Evolutionary conservation across 2,888 invertebrate genomes (phyloP).

Genomic region (Cactoblastis cactorum): DNA sequence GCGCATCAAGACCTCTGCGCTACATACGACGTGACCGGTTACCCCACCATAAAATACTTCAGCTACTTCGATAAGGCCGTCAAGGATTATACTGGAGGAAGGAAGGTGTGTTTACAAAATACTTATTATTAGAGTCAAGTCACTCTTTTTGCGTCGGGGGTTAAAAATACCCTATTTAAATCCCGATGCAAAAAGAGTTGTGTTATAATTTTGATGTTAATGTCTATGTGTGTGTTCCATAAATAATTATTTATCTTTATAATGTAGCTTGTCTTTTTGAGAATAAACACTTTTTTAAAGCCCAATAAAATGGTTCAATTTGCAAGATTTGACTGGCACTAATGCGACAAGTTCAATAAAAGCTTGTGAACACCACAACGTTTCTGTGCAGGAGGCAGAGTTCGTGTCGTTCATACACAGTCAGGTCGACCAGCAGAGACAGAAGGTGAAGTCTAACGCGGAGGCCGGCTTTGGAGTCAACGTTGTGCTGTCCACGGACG

Average conservation of each 20-base stretch:
- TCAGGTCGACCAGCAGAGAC: slow-evolving; percentile 36
- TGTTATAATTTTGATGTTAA: too few relatives aligned
- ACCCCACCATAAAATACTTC: slow-evolving; percentile 92
- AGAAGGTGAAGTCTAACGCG: slow-evolving; percentile 37
- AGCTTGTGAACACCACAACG: too few relatives aligned
- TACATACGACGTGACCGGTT: slow-evolving; percentile 86
- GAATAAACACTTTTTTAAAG: too few relatives aligned
- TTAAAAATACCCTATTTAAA: too few relatives aligned
- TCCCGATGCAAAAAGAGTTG: too few relatives aligned
- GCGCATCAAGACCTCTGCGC: slow-evolving; percentile 82
- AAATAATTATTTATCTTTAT: too few relatives aligned
- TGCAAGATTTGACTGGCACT: too few relatives aligned
- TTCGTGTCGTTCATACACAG: slow-evolving; percentile 82
- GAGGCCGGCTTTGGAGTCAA: slow-evolving; percentile 65
- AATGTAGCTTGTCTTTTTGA: too few relatives aligned
- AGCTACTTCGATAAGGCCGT: slow-evolving; percentile 87
- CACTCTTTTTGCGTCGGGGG: too few relatives aligned
- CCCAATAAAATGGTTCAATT: too few relatives aligned
- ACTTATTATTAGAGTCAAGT: background rate
- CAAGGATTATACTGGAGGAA: slow-evolving; percentile 85
- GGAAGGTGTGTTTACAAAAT: slow-evolving; percentile 74
- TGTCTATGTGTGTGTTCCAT: too few relatives aligned
- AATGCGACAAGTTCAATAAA: too few relatives aligned
- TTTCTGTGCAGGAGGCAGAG: slow-evolving; percentile 80
- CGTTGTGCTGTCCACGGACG: slow-evolving; percentile 76